Evolutionary conservation across 2,797 vertebrate genomes (phyloP), one percentile per base, ranked within the genome.

Genomic region (Bradypodion pumilum): DNA sequence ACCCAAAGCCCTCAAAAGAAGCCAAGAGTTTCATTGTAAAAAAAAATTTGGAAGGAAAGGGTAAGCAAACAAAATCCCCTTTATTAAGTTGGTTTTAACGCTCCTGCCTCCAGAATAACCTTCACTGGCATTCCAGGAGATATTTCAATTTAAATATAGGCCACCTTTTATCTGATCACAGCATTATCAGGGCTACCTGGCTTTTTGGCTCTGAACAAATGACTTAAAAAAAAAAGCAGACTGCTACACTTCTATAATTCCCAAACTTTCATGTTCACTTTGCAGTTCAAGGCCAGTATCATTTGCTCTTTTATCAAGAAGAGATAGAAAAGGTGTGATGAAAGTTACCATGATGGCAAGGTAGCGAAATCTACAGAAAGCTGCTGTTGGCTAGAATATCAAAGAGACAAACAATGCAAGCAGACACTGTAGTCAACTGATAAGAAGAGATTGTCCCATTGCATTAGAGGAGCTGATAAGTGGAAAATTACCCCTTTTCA

Each of bases 51-150:
- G 59, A 56, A 25, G 78, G 21, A 23, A 9, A 7, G 5, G 19
- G 62, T 65, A 62, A n/a, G 42, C 16, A 65, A 74, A 84, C 12
- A 52, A 79, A 79, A 69, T 62, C 40, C 29, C 69, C 79, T 62
- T 69, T 40, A 21, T 85, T 44, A n/a, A 7, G 40, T 81, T 25
- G 15, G 63, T 46, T 70, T 79, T 46, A 32, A 69, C 59, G 52
- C 19, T 32, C 35, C 44, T 12, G 44, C 23, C 32, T 60, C n/a
- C 16, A 56, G 10, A 73, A 40, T n/a, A 73, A 15, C 29, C 44
- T 42, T 19, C 35, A 37, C 32, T 80, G 63, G n/a, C 44, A 16
- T 82, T 69, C 35, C 32, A 81, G 46, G 35, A 84, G 68, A 37
- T 44, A 68, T 62, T 40, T n/a, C 35, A 66, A 21, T 73, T 78